Evolutionary conservation across 2,888 invertebrate genomes (phyloP).

Genomic region (Euproctis similis): DNA sequence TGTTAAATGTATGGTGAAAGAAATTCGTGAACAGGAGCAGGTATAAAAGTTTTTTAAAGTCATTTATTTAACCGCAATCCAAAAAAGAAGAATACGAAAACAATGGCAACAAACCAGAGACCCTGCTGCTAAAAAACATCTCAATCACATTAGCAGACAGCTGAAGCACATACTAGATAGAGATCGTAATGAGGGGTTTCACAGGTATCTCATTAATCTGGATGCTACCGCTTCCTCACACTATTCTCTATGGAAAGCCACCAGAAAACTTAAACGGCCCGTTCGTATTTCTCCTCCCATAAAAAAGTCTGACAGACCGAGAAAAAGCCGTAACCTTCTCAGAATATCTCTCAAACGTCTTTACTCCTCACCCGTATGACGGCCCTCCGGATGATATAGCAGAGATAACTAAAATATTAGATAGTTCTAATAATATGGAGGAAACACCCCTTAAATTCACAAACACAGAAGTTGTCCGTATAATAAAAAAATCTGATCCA

Average conservation of each 20-base stretch:
- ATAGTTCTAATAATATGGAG: slow-evolving; percentile 1
- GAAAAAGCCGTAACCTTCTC: slow-evolving; percentile 1
- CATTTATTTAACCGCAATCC: too few species aligned
- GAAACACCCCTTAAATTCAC: slow-evolving; percentile 1
- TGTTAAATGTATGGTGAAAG: too few species aligned
- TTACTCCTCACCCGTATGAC: slow-evolving; percentile 1
- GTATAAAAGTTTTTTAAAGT: not conserved
- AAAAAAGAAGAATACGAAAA: slow-evolving; percentile 3
- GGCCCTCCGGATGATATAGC: slow-evolving; percentile 1
- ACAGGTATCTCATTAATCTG: slow-evolving; percentile 3
- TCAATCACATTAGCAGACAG: too few species aligned
- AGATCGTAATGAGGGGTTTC: too few species aligned
- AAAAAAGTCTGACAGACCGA: slow-evolving; percentile 1
- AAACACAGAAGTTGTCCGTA: not conserved
- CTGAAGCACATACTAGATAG: too few species aligned
- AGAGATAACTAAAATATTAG: not conserved
- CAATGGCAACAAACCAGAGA: slow-evolving; percentile 5
- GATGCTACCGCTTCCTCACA: slow-evolving; percentile 4
- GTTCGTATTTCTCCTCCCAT: slow-evolving; percentile 2
- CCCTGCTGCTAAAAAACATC: not conserved
- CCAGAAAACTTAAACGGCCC: slow-evolving; percentile 1
- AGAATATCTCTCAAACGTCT: slow-evolving; percentile 1
- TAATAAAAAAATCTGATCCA: slow-evolving; percentile 3
- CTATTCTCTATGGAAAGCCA: slow-evolving; percentile 8
- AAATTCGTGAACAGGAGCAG: not conserved